These are phyloP conservation scores for Mus musculus DNA, from an alignment of 2,113 vertebrate species.

Conservation along the genomic window DNA sequence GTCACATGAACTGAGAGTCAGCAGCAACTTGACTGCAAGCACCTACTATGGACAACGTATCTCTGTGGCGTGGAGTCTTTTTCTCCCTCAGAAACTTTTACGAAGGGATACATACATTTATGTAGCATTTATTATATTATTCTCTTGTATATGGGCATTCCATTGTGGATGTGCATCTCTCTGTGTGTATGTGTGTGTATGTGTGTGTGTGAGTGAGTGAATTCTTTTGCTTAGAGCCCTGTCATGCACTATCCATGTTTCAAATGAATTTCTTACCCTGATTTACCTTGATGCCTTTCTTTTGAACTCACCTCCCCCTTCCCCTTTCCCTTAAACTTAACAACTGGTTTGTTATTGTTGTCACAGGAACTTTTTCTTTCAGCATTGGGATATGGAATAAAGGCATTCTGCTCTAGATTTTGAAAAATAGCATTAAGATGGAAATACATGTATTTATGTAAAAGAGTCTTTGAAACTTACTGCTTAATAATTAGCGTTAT, in stretches of 20 bases:
- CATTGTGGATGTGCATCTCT: not conserved
- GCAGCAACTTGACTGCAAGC: not conserved
- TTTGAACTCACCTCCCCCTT: not conserved
- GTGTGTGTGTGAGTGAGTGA: not conserved
- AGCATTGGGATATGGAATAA: not conserved
- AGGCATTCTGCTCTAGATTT: constrained; percentile 37
- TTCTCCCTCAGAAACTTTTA: not conserved
- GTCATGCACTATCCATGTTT: not conserved
- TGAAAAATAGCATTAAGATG: not conserved
- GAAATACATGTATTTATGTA: not conserved
- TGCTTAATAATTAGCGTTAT: not conserved
- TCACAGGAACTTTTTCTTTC: not conserved
- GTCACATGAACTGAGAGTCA: not conserved
- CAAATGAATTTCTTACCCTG: not conserved
- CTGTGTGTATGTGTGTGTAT: not conserved
- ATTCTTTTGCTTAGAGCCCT: not conserved
- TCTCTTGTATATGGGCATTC: not conserved
- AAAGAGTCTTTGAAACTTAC: not conserved
- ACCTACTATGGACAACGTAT: not conserved
- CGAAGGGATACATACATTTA: not conserved
- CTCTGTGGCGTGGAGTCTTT: not conserved
- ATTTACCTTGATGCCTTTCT: not conserved
- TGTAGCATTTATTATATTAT: not conserved
- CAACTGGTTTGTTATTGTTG: constrained; percentile 17
- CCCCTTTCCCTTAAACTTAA: not conserved